Conservation (phyloP, 2,797 vertebrate species). For the Clarias pachynema region DNA sequence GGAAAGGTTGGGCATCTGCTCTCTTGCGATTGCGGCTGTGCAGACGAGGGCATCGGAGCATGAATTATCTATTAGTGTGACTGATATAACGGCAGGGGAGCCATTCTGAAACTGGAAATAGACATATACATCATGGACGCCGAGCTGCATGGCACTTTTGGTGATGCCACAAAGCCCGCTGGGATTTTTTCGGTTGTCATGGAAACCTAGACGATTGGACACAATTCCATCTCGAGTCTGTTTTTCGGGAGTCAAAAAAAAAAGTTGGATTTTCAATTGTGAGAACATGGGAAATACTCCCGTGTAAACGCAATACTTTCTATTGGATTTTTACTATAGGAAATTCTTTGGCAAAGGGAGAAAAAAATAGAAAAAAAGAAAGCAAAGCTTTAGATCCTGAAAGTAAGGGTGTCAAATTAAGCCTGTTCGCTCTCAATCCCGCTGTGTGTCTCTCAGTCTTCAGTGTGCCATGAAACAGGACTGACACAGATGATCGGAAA, state of each 20-base stretch:
- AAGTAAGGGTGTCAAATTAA: conserved; percentile 9
- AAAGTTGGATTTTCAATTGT: conserved; percentile 8
- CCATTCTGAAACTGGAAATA: conserved; percentile 58
- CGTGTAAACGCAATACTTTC: neutral
- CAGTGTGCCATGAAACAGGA: conserved; percentile 21
- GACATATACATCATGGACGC: conserved; percentile 59
- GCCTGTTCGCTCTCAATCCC: conserved; percentile 22
- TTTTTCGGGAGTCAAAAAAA: neutral
- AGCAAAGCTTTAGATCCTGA: conserved; percentile 16
- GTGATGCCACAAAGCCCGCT: conserved; percentile 43
- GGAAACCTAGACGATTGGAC: conserved; percentile 30
- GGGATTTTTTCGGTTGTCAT: conserved; percentile 11
- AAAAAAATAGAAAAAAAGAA: neutral
- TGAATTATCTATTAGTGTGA: conserved; percentile 62
- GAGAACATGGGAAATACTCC: neutral
- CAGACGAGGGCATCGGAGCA: conserved; percentile 51
- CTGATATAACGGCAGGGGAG: conserved; percentile 59
- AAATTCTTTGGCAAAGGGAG: neutral
- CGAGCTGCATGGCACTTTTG: conserved; percentile 47
- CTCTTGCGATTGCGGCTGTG: conserved; percentile 50
- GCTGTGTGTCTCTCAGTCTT: conserved; percentile 16
- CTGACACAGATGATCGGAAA: conserved; percentile 40
- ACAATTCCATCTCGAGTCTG: neutral
- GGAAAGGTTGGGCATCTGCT: conserved; percentile 52
- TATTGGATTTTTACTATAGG: neutral